Conservation (phyloP, 2,113 vertebrate genomes). For the Triplophysa tibetana region DNA sequence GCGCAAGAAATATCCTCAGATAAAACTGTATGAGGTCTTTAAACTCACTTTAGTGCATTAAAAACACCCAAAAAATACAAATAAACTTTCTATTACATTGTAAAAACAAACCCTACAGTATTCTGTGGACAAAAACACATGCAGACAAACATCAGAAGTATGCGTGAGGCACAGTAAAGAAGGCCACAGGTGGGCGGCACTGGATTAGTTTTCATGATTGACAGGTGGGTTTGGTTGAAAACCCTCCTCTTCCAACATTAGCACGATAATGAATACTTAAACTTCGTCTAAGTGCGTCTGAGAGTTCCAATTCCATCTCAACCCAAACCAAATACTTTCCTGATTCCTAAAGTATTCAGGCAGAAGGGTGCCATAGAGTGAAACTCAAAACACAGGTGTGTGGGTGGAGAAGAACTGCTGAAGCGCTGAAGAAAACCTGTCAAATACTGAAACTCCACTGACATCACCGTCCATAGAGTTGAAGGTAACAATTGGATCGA, state of each 20-base stretch:
- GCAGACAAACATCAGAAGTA: neutral
- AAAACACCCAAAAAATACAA: too few species aligned
- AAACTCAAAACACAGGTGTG: slow-evolving; percentile 18
- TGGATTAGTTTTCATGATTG: neutral
- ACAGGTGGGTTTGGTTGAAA: slow-evolving; percentile 4
- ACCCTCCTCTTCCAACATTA: neutral
- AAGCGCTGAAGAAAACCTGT: slow-evolving; percentile 4
- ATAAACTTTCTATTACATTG: neutral
- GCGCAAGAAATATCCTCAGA: neutral
- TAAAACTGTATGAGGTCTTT: too few species aligned
- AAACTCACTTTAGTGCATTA: too few species aligned
- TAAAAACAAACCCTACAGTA: neutral
- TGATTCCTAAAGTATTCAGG: neutral
- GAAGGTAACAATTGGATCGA: slow-evolving; percentile 5
- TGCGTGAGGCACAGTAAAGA: neutral
- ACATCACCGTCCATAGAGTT: neutral
- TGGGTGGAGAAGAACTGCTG: neutral
- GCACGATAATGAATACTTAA: neutral
- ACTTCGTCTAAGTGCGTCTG: neutral
- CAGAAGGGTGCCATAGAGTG: neutral
- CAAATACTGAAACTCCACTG: neutral
- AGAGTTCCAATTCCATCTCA: neutral
- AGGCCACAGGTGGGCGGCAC: neutral
- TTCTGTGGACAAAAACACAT: neutral
- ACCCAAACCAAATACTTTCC: neutral